Evolutionary conservation across 2,888 invertebrate species (phyloP).

Genomic region (Philaethria dido): DNA sequence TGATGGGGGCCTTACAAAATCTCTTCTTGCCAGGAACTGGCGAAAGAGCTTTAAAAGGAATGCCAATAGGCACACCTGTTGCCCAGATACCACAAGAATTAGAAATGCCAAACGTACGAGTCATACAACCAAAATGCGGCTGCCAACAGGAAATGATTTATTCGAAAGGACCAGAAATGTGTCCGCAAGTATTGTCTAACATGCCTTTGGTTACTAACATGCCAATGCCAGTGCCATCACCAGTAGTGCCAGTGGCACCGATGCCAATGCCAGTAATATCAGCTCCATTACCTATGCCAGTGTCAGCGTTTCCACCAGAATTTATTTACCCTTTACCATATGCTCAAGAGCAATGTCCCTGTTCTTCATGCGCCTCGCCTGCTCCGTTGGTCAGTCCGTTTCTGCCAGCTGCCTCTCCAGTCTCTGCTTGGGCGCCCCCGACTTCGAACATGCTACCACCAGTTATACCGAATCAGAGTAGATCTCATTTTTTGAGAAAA

Average conservation of each 20-base stretch:
- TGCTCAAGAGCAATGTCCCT: constrained; percentile 32
- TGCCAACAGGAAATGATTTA: constrained; percentile 28
- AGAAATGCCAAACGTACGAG: constrained; percentile 25
- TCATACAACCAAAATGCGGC: constrained; percentile 25
- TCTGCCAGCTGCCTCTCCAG: constrained; percentile 57
- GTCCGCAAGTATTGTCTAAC: constrained; percentile 25
- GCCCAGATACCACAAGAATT: constrained; percentile 20
- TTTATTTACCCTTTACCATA: constrained; percentile 16
- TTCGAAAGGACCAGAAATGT: constrained; percentile 17
- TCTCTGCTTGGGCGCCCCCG: constrained; percentile 53
- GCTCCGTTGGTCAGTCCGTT: constrained; percentile 51
- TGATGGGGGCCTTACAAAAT: constrained; percentile 49
- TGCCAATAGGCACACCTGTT: constrained; percentile 28
- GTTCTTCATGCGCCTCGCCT: constrained; percentile 34
- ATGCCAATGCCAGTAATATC: constrained; percentile 3
- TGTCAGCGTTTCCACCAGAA: constrained; percentile 8
- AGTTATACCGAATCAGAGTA: constrained; percentile 50
- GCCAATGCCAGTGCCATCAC: constrained; percentile 12
- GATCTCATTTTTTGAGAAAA: constrained; percentile 61
- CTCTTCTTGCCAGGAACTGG: constrained; percentile 52
- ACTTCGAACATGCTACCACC: constrained; percentile 54
- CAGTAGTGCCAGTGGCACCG: constrained; percentile 13
- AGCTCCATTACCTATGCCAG: constrained; percentile 8
- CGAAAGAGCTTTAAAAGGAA: constrained; percentile 50
- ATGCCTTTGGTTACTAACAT: constrained; percentile 29